phyloP scores from a whole-genome alignment of 2,113 vertebrate species.

The Perccottus glenii region DNA sequence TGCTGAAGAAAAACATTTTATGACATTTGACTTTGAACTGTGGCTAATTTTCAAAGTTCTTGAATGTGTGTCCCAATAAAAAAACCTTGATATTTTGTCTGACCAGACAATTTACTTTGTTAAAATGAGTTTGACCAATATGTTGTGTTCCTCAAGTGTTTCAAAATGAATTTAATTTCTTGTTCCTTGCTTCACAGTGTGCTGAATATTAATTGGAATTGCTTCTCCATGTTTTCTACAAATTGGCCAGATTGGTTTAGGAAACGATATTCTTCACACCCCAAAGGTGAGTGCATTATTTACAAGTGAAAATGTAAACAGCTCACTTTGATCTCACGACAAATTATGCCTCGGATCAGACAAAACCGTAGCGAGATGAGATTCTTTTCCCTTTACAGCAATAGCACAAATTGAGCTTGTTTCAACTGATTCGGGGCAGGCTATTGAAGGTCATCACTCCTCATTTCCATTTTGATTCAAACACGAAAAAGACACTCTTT shows the following conservation, averaged over 20 bases:
- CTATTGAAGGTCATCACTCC: constrained; percentile 60
- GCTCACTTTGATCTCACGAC: constrained; percentile 51
- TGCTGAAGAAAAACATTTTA: not conserved
- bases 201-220: constrained; percentile 40
- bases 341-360: constrained; percentile 51
- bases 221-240: constrained; percentile 19
- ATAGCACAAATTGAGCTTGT: constrained; percentile 55
- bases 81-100: constrained; percentile 12
- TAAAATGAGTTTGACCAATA: constrained; percentile 44
- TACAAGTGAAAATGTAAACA: constrained; percentile 61
- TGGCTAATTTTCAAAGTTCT: not conserved
- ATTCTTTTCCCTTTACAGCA: constrained; percentile 48
- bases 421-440: constrained; percentile 44
- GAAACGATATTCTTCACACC: constrained; percentile 23
- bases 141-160: constrained; percentile 7
- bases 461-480: constrained; percentile 73
- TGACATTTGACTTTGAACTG: not conserved
- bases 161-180: constrained; percentile 1
- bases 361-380: constrained; percentile 52
- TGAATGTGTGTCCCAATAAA: not conserved
- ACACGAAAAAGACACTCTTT: constrained; percentile 38
- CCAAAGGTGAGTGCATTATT: constrained; percentile 42
- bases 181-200: constrained; percentile 5
- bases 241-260: constrained; percentile 16
- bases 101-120: constrained; percentile 36